phyloP scores from a whole-genome alignment of 64 coral and sea anemone genomes.

The Actinia equina region DNA sequence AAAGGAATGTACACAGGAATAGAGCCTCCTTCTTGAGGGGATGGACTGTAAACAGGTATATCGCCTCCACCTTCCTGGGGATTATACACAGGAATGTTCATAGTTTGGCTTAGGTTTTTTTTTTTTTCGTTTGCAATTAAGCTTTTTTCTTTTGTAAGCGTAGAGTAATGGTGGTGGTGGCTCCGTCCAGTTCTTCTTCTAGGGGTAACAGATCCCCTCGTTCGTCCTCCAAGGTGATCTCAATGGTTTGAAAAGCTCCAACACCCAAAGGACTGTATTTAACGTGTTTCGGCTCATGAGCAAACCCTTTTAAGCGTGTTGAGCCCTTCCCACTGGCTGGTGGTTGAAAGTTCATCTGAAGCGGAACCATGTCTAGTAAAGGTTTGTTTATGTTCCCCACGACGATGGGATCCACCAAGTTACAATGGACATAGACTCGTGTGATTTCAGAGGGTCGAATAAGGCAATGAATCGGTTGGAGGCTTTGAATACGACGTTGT shows the following conservation, averaged over 20 bases:
- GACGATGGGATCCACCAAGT: neutral
- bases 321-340: neutral
- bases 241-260: slow-evolving; percentile 1
- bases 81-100: neutral
- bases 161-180: slow-evolving; percentile 4
- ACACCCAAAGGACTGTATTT: neutral
- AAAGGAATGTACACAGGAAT: neutral
- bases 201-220: neutral
- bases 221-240: neutral
- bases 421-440: neutral
- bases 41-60: neutral
- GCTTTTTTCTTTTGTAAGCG: neutral
- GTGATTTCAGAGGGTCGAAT: neutral
- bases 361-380: neutral
- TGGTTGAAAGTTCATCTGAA: neutral
- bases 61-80: neutral
- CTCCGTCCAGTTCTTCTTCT: neutral
- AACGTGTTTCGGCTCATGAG: neutral
- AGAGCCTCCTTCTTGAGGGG: neutral
- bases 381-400: neutral
- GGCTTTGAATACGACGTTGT: too few species aligned
- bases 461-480: too few species aligned
- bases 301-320: neutral
- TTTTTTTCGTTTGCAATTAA: neutral
- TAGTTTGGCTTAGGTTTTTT: neutral